A percentile compares a stretch with the other conserved stretches of the same genome.
phyloP scores from a whole-genome alignment of 2,113 vertebrate species.

The Chaetodon trifascialis region DNA sequence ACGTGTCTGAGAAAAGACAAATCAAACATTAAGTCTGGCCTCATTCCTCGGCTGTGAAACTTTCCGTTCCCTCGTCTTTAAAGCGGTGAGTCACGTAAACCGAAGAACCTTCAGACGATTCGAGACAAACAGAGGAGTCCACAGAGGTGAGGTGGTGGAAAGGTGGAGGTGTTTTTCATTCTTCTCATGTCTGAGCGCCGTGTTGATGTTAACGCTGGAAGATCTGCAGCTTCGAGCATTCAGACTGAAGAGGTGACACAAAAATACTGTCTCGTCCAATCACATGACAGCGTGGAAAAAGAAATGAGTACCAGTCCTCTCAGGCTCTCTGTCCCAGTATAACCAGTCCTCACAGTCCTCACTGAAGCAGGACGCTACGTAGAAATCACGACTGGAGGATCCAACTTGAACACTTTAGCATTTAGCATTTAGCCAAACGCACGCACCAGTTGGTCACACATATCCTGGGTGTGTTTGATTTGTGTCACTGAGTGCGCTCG shows the following conservation, averaged over 20 bases:
- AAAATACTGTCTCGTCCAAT: no score
- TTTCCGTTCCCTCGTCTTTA: background rate
- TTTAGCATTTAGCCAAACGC: no score
- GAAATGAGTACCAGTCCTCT: no score
- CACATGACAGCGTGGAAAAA: no score
- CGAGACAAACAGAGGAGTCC: conserved; percentile 49
- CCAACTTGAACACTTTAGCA: no score
- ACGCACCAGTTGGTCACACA: no score
- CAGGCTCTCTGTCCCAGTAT: no score
- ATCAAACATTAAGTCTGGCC: conserved; percentile 5
- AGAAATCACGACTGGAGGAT: no score
- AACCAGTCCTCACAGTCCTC: no score
- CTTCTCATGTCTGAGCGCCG: background rate
- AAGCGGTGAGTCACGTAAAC: conserved; percentile 4
- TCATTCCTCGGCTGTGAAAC: conserved; percentile 8
- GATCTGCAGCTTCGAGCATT: background rate
- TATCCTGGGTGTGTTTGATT: no score
- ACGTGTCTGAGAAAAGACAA: background rate
- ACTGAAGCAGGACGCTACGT: no score
- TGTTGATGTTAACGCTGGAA: background rate
- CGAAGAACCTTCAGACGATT: conserved; percentile 10
- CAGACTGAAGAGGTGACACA: background rate
- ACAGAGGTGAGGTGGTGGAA: conserved; percentile 38
- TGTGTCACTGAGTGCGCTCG: no score
- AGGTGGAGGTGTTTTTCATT: conserved; percentile 33